Percentiles rank a stretch among this genome's conserved stretches.
phyloP scores from a whole-genome alignment of 2,113 vertebrate species.

The Zosterops pallidus region DNA sequence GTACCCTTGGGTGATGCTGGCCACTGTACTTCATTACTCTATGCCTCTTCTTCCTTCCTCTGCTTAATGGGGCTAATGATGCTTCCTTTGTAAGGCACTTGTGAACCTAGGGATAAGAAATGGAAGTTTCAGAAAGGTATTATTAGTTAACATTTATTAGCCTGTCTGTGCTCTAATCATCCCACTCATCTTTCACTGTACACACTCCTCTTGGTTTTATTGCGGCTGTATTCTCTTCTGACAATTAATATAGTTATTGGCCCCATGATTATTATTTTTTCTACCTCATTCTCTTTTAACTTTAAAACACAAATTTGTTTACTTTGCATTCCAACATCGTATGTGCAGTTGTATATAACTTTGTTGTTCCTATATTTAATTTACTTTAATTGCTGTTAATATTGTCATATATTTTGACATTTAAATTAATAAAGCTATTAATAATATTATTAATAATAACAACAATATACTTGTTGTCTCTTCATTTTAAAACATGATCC shows the following conservation, averaged over 20 bases:
- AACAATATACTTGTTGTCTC: background rate
- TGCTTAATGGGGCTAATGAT: background rate
- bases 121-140: background rate
- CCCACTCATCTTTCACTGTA: background rate
- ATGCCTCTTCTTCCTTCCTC: background rate
- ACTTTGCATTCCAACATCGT: background rate
- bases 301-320: background rate
- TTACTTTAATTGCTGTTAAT: background rate
- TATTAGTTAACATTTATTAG: constrained; percentile 25
- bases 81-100: background rate
- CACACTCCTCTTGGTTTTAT: background rate
- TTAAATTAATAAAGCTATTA: background rate
- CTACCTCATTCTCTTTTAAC: background rate
- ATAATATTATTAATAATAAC: background rate
- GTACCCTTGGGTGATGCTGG: background rate
- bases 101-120: constrained; percentile 7
- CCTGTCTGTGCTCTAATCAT: background rate
- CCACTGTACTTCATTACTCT: background rate
- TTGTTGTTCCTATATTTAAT: background rate
- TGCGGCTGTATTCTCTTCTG: background rate
- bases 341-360: background rate
- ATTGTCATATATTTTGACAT: background rate
- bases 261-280: background rate
- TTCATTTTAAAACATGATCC: background rate
- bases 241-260: background rate